These are phyloP conservation scores for Tetranychus truncatus DNA, from an alignment of 2,888 invertebrate genomes.

Conservation along the genomic window DNA sequence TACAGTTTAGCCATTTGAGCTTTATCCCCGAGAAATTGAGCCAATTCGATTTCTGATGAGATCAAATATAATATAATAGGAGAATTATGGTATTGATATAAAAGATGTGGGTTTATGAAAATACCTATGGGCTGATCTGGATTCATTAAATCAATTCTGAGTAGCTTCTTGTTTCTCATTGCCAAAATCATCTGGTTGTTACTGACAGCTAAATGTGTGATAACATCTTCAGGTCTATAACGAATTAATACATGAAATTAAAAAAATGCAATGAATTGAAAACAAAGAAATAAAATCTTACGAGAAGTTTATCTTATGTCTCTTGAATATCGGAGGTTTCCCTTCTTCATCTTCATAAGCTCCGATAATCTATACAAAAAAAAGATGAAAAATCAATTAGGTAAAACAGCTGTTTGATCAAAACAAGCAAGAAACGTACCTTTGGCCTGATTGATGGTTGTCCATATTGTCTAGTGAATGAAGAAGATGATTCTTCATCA, in stretches of 20 bases:
- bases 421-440: not conserved
- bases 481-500: not conserved
- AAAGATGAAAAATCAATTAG: not conserved
- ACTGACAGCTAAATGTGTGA: slow-evolving; percentile 59
- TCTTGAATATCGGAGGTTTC: slow-evolving; percentile 62
- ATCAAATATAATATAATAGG: not conserved
- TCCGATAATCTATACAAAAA: not conserved
- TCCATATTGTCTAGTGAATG: slow-evolving; percentile 1
- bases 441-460: not conserved
- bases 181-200: slow-evolving; percentile 65
- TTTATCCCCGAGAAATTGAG: slow-evolving; percentile 18
- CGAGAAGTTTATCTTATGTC: slow-evolving; percentile 38
- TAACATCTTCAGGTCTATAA: slow-evolving; percentile 49
- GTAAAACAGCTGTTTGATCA: not conserved
- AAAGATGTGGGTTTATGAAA: slow-evolving; percentile 7
- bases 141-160: slow-evolving; percentile 59
- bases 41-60: not conserved
- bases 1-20: slow-evolving; percentile 29
- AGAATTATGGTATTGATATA: slow-evolving; percentile 19
- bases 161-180: slow-evolving; percentile 59
- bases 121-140: slow-evolving; percentile 44
- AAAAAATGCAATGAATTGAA: not conserved
- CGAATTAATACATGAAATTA: not conserved
- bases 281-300: slow-evolving; percentile 12
- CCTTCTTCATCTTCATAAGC: not conserved